phyloP scores from a whole-genome alignment of 2,888 invertebrate species.

The Synanthedon andrenaeformis region DNA sequence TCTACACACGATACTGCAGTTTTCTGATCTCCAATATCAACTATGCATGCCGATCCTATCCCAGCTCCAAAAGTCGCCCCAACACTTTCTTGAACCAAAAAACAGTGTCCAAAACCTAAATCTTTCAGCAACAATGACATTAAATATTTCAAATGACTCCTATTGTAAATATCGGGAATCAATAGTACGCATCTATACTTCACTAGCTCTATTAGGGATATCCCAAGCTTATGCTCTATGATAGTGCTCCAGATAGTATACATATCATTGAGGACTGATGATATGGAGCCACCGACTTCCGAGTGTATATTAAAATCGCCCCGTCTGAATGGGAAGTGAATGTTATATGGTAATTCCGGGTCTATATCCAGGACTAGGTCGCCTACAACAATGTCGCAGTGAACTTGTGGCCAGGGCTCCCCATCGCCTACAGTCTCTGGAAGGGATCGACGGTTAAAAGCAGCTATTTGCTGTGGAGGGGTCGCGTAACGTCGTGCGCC shows the following conservation, averaged over 20 bases:
- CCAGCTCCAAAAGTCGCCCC: constrained; percentile 66
- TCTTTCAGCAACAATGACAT: constrained; percentile 82
- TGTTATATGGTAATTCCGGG: constrained; percentile 79
- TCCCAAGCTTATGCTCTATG: constrained; percentile 80
- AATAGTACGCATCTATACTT: constrained; percentile 89
- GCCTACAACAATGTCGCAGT: constrained; percentile 78
- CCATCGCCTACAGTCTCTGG: constrained; percentile 75
- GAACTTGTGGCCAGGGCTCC: constrained; percentile 74
- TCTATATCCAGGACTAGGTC: constrained; percentile 80
- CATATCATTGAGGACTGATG: constrained; percentile 85
- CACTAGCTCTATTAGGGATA: constrained; percentile 76
- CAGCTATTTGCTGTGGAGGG: constrained; percentile 89
- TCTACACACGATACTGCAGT: constrained; percentile 96
- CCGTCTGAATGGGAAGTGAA: constrained; percentile 90
- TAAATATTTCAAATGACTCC: constrained; percentile 86
- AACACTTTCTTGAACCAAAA: constrained; percentile 80
- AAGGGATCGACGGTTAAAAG: constrained; percentile 83
- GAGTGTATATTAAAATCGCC: constrained; percentile 90
- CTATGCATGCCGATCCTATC: constrained; percentile 86
- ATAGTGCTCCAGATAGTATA: constrained; percentile 90
- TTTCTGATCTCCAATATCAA: constrained; percentile 96
- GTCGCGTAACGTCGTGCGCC: constrained; percentile 86
- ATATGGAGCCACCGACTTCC: constrained; percentile 87
- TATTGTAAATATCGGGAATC: constrained; percentile 90
- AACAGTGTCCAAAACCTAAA: constrained; percentile 88